phyloP scores from a whole-genome alignment of 2,113 vertebrate genomes.

The Centrocercus urophasianus region DNA sequence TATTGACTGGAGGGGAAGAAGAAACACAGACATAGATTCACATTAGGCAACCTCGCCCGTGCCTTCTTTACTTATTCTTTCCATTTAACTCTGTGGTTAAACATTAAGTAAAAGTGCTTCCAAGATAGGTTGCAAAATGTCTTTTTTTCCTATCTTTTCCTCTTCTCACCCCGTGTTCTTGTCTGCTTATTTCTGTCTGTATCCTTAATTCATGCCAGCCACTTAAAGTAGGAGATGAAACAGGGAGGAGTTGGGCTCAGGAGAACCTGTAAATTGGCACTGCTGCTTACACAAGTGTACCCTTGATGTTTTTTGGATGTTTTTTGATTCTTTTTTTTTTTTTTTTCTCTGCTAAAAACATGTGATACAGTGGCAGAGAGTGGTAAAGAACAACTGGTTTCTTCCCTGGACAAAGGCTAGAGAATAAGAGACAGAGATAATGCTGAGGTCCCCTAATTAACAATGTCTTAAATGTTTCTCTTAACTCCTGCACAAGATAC shows the following conservation, averaged over 20 bases:
- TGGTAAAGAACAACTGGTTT: neutral
- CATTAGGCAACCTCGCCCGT: neutral
- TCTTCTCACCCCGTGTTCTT: neutral
- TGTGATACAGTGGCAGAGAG: neutral
- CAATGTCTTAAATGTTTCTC: neutral
- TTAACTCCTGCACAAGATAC: neutral
- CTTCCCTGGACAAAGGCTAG: neutral
- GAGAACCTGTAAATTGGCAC: neutral
- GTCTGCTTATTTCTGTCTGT: neutral
- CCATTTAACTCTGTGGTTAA: neutral
- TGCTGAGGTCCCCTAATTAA: neutral
- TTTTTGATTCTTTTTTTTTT: neutral
- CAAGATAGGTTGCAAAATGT: neutral
- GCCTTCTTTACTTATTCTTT: neutral
- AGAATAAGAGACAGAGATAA: neutral
- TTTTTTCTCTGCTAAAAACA: neutral
- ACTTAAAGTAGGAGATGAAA: neutral
- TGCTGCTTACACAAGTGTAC: neutral
- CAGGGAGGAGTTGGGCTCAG: neutral
- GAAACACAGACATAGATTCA: neutral
- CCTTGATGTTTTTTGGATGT: neutral
- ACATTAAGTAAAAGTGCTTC: slow-evolving; percentile 32
- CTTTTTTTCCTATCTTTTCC: neutral
- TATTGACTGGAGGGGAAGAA: neutral
- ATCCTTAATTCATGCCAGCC: neutral